phyloP scores from a whole-genome alignment of 1,140 invertebrate species.

The Drosophila melanogaster region Release_6_plus_ISO1_MT NT_033779.5:20509001-20509500 shows the following conservation, averaged over 20 bases:
- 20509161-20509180: neutral
- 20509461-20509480: neutral
- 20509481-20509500: neutral
- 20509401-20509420: constrained; percentile 79
- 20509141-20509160: constrained; percentile 10
- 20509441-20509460: constrained; percentile 52
- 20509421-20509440: constrained; percentile 58
- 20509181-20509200: constrained; percentile 3
- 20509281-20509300: constrained; percentile 84
- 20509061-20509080: constrained; percentile 71
- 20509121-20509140: constrained; percentile 73
- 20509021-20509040: constrained; percentile 55
- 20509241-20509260: constrained; percentile 79
- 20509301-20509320: constrained; percentile 55
- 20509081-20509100: constrained; percentile 65
- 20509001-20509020: constrained; percentile 78
- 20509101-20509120: constrained; percentile 67
- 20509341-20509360: constrained; percentile 7
- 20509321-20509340: constrained; percentile 47
- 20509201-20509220: constrained; percentile 68
- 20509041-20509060: constrained; percentile 37
- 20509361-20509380: neutral
- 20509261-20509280: constrained; percentile 84
- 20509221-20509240: constrained; percentile 79
- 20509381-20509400: constrained; percentile 60